A percentile compares a stretch with the other conserved stretches of the same genome.
phyloP scores from a whole-genome alignment of 2,797 vertebrate genomes.

The Caiman crocodilus region DNA sequence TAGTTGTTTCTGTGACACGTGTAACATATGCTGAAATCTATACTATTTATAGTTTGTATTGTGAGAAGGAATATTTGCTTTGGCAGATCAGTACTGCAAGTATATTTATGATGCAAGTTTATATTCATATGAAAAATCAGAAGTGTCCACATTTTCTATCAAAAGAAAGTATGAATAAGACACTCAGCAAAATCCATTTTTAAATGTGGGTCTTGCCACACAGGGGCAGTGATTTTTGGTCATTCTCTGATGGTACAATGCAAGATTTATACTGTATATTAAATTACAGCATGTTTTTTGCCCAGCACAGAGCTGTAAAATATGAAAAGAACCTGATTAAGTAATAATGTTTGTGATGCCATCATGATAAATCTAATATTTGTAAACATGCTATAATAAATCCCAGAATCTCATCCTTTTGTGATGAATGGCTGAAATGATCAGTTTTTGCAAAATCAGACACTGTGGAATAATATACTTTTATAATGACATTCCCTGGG shows the following conservation, averaged over 20 bases:
- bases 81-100: not conserved
- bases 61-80: not conserved
- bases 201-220: not conserved
- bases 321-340: not conserved
- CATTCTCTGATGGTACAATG: not conserved
- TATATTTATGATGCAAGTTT: slow-evolving; percentile 7
- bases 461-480: not conserved
- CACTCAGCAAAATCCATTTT: accelerated
- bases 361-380: not conserved
- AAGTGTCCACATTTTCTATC: not conserved
- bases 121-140: not conserved
- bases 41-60: not conserved
- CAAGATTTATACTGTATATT: not conserved
- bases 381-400: not conserved
- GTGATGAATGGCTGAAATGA: not conserved
- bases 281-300: not conserved
- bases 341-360: not conserved
- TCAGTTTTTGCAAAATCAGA: not conserved
- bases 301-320: accelerated
- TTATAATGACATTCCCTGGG: not conserved
- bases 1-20: not conserved
- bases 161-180: slow-evolving; percentile 9
- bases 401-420: not conserved
- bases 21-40: not conserved
- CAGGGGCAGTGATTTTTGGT: not conserved